Base-by-base conservation (phyloP, 2,797 vertebrate species). In the Aeoliscus strigatus region DNA sequence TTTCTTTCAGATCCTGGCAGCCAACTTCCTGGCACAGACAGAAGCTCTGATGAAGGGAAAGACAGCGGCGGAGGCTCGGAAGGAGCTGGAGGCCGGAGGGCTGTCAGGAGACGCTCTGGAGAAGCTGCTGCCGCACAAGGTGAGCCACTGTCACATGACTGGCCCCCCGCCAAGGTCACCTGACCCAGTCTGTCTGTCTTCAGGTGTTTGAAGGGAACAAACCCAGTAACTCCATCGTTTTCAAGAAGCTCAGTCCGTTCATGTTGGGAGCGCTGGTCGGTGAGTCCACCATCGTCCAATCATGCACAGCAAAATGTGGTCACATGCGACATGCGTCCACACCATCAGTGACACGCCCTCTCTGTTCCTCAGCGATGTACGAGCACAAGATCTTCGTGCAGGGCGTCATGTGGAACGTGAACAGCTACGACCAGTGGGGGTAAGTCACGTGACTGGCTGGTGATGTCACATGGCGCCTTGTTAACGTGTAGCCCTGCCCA, bases 351-450 rank as follows among this genome's bases (percentile, higher is more conserved):
- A 21, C 18, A 21, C 18, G 6, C 3, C 18, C 6, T 21, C 18
- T 21, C n/a, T 21, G 18, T 21, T 29, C 34, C 59, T n/a, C 73
- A 90, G 94, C 94, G 26, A 91, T 98, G 93, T 97, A 98, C 8
- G 94, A 98, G 31, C 95, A 98, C 82, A 98, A 98, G 89, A 98
- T 98, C 87, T 98, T 98, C 29, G 87, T 98, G 16, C 95, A 98
- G 85, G 95, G 94, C 1, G 14, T 94, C 55, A 86, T 98, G 42
- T 98, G 95, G 95, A 86, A 94, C 69, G 90, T 98, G 71, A 98
- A 98, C 90, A 98, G 94, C 79, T 97, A 94, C 6, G 95, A 98
- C 57, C 95, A 97, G 78, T 97, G 95, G 94, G 95, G 94, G 94
- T 97, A 81, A 93, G 94, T 34, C 18, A n/a, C n/a, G n/a, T n/a